Base-by-base conservation (phyloP, 1,140 invertebrate species). In the Aphis gossypii region DNA sequence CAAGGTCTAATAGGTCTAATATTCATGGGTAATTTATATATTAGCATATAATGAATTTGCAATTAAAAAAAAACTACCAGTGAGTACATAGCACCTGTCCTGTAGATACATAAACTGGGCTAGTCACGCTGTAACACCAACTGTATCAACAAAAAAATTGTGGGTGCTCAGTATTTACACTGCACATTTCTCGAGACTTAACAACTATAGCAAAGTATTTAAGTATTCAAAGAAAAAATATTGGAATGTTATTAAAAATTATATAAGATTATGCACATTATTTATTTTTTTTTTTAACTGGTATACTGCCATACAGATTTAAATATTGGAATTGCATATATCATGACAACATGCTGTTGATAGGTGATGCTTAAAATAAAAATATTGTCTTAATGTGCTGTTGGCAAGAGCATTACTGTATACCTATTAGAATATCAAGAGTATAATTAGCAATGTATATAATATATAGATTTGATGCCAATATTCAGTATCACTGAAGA, bases 401-500 rank as follows among this genome's bases (percentile, higher is more conserved):
- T 93, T 93, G 92, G 92, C 92, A 93, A 86, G 46, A 44, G n/a
- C 35, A 44, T 86, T 93, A 56, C 48, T 44, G 23, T 84, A 56
- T 54, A 84, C 76, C 91, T 92, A 84, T 82, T 48, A 82, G 30
- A 60, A 68, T 92, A 92, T 92, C 25, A 21, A 20, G n/a, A 38
- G 68, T 92, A 92, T 92, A 92, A 92, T 92, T 92, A 92, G 76
- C 91, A 35, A 83, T 92, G 83, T 91, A 91, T 35, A 56, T 90
- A 56, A 76, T 76, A 46, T 82, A 91, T 91, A 9, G 60, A 91
- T 76, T 76, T 46, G 44, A 18, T 91, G 56, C 90, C 90, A 91
- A 91, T 91, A 91, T 91, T 25, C 2, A 76, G 76, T 30, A 14
- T 14, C 30, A 9, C 20, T 76, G 20, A 82, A 92, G 44, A 83